Evolutionary conservation across 92 coral and sea anemone species (phyloP).

Genomic region (Meandrina meandrites): DNA sequence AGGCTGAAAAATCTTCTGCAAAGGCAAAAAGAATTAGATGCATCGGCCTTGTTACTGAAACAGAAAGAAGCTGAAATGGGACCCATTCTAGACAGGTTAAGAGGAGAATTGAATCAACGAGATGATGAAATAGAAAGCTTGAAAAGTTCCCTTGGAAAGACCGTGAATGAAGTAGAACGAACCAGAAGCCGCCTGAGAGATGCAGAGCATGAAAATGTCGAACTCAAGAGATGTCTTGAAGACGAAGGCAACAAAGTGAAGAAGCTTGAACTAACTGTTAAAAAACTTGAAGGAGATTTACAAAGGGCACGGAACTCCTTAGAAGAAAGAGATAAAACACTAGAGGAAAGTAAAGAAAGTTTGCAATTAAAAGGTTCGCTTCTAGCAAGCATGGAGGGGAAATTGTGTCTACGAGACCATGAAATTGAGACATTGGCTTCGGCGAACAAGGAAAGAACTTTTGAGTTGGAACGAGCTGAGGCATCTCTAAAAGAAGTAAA

Average conservation of each 20-base stretch:
- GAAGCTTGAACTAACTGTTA: neutral
- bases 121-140: neutral
- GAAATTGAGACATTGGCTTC: conserved; percentile 4
- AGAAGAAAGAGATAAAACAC: neutral
- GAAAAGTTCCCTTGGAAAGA: neutral
- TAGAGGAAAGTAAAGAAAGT: neutral
- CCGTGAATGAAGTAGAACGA: neutral
- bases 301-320: neutral
- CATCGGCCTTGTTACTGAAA: neutral
- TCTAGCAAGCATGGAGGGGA: conserved; percentile 11
- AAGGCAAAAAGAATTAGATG: neutral
- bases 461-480: conserved; percentile 4
- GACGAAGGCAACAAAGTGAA: neutral
- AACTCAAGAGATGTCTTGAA: conserved; percentile 1
- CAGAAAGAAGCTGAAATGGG: neutral
- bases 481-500: conserved; percentile 6
- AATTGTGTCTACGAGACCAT: conserved; percentile 3
- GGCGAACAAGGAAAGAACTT: neutral
- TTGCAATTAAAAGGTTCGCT: conserved; percentile 3
- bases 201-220: neutral
- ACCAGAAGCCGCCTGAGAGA: neutral
- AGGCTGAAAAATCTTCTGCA: neutral
- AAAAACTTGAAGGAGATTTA: conserved; percentile 4
- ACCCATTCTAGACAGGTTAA: neutral
- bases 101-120: neutral